Conservation (phyloP, 1,140 invertebrate species). For the Contarinia nasturtii region DNA sequence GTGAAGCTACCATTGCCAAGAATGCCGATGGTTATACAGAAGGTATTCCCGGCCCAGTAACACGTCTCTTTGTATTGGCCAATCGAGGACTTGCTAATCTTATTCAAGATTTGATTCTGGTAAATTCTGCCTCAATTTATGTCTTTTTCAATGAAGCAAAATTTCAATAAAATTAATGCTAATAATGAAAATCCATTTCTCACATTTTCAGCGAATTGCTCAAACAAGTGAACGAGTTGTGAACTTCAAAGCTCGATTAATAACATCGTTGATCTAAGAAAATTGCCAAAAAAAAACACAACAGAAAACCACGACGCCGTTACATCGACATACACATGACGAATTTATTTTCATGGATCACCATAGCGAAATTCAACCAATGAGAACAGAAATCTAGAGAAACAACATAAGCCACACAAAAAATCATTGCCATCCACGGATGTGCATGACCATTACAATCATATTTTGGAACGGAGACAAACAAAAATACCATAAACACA, state of each 20-base stretch:
- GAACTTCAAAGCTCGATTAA: slow-evolving; percentile 75
- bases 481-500: too few species aligned
- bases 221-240: slow-evolving; percentile 74
- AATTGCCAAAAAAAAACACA: too few species aligned
- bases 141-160: background rate
- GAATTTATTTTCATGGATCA: too few species aligned
- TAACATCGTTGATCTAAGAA: slow-evolving; percentile 64
- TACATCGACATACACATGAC: too few species aligned
- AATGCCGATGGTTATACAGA: slow-evolving; percentile 43
- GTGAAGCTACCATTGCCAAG: slow-evolving; percentile 27
- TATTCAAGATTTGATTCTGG: slow-evolving; percentile 66
- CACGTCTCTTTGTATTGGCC: slow-evolving; percentile 62
- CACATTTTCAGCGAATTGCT: slow-evolving; percentile 45
- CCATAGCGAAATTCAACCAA: too few species aligned
- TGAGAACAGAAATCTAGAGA: too few species aligned
- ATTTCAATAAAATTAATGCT: background rate
- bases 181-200: slow-evolving; percentile 5
- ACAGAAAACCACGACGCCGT: too few species aligned
- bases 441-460: too few species aligned
- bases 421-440: too few species aligned
- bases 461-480: too few species aligned
- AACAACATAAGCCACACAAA: too few species aligned
- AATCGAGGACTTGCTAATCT: slow-evolving; percentile 67
- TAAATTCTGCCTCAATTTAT: slow-evolving; percentile 23
- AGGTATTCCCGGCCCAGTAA: slow-evolving; percentile 67